Evolutionary conservation across 2,797 vertebrate genomes (phyloP).

Genomic region (Crotalus adamanteus): DNA sequence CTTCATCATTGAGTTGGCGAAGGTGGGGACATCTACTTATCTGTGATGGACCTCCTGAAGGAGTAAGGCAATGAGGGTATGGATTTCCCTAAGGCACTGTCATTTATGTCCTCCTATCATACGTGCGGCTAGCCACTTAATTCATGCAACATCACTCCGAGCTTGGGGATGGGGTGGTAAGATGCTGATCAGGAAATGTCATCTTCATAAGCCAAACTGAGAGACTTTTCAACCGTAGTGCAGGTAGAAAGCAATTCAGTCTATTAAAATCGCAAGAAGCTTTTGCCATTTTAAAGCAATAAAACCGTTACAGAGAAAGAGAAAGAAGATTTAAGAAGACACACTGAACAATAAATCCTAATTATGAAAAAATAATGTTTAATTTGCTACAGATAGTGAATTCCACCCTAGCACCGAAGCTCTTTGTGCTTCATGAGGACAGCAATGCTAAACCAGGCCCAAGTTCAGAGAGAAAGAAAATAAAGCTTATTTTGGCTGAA

Average conservation of each 20-base stretch:
- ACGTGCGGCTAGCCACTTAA: background rate
- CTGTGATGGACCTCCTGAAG: background rate
- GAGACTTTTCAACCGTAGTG: background rate
- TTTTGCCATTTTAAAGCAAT: slow-evolving; percentile 5
- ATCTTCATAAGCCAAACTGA: background rate
- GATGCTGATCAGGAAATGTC: background rate
- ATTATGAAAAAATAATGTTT: slow-evolving; percentile 18
- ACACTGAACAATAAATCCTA: slow-evolving; percentile 13
- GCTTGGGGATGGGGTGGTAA: background rate
- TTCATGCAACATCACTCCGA: background rate
- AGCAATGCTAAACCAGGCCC: slow-evolving; percentile 23
- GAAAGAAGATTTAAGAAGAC: slow-evolving; percentile 19
- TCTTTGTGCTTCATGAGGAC: slow-evolving; percentile 17
- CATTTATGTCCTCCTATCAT: background rate
- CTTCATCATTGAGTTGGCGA: background rate
- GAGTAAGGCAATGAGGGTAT: background rate
- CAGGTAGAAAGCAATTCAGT: background rate
- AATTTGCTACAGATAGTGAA: slow-evolving; percentile 26
- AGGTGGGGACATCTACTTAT: background rate
- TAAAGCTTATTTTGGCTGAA: background rate
- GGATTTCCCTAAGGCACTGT: background rate
- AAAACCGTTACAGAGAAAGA: background rate
- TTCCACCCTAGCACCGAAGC: background rate
- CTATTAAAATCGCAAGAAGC: background rate
- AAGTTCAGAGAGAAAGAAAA: background rate